Base-by-base conservation (phyloP, 1,140 invertebrate species). In the Drosophila nebulosa region DNA sequence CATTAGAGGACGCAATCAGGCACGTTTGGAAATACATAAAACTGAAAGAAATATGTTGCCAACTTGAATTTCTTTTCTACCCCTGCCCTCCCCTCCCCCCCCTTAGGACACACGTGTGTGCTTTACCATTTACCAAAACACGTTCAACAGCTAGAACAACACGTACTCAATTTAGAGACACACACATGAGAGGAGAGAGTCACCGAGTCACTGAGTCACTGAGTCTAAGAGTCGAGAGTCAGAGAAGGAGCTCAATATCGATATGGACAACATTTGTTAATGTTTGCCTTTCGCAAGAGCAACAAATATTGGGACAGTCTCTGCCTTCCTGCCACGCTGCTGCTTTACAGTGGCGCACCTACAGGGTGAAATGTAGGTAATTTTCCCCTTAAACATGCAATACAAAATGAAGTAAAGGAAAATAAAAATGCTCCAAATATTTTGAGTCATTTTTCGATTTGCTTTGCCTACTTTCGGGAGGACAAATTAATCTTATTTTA, bases 121-220 rank as follows among this genome's bases (percentile, higher is more conserved):
- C 63, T 75, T 55, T 67, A 77, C 74, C 77, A 86, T 84, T 86
- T 84, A 84, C 77, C 80, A 68, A 74, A 84, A 84, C 80, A 84
- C 80, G 80, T 84, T 69, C 80, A 77, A 65, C 60, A 80, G 73
- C 69, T 63, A 84, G 80, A 86, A 84, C 81, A 86, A 84, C 80
- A 84, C 80, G 80, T 84, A 84, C 80, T 84, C 80, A 84, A 84
- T 84, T 84, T 84, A 70, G 81, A 86, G 81, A 72, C 64, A 80
- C 80, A 80, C 80, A 77, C 73, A 62, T 21, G 26, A 64, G 60
- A 26, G n/a, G 7, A 63, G n/a, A n/a, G n/a, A n/a, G 22, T 21
- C 16, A 14, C 7, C 12, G 35, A 35, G 9, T 35, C 32, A 35
- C 2, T n/a, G 24, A 24, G 30, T 32, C 30, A 12, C 9, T 12